phyloP scores from a whole-genome alignment of 2,888 invertebrate genomes.

The Amiota mariae region DNA sequence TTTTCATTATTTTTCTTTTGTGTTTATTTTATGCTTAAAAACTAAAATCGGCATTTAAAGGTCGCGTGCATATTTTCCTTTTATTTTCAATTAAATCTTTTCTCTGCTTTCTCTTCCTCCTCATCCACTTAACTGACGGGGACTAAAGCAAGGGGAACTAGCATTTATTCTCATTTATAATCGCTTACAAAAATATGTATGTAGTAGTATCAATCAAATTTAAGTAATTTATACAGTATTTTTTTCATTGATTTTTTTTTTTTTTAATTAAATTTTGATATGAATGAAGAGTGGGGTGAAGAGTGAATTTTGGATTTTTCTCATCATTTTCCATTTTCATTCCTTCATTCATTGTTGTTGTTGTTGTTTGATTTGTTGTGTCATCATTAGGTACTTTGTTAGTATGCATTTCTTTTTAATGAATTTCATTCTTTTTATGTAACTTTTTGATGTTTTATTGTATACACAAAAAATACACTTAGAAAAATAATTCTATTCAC shows the following conservation, averaged over 20 bases:
- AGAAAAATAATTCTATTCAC: conserved; percentile 20
- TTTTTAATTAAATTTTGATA: neutral
- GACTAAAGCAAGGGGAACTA: neutral
- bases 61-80: no score
- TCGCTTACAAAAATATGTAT: neutral
- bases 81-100: no score
- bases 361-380: conserved; percentile 28
- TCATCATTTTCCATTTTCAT: conserved; percentile 17
- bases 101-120: no score
- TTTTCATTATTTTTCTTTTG: neutral
- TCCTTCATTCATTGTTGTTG: conserved; percentile 19
- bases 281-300: neutral
- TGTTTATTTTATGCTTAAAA: conserved; percentile 24
- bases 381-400: neutral
- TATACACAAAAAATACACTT: conserved; percentile 12
- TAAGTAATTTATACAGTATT: conserved; percentile 30
- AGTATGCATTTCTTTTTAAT: neutral
- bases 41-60: conserved; percentile 44
- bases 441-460: neutral
- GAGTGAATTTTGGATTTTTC: conserved; percentile 2
- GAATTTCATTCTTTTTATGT: neutral
- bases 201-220: no score
- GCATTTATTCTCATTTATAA: neutral
- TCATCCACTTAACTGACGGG: no score
- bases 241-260: conserved; percentile 14